Percentiles rank a stretch among this genome's conserved stretches.
These are phyloP conservation scores for Condylura cristata DNA, from an alignment of 2,113 vertebrate genomes.

Conservation along the genomic window DNA sequence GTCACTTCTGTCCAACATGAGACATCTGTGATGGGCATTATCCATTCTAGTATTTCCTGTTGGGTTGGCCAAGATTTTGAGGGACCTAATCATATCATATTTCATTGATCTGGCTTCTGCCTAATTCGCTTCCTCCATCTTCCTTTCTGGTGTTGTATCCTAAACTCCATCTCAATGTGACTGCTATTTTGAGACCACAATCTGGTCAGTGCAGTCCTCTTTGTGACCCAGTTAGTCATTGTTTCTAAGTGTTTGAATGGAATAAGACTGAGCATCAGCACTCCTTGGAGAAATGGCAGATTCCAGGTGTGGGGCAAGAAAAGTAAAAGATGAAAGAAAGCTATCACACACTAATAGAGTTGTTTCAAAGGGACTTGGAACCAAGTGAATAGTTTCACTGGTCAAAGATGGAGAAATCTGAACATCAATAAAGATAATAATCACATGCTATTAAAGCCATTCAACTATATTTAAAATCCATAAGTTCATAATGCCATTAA, in stretches of 20 bases:
- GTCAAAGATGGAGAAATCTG: background rate
- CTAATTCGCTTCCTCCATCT: background rate
- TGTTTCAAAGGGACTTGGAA: background rate
- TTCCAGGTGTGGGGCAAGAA: background rate
- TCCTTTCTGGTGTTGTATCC: background rate
- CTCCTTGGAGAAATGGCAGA: background rate
- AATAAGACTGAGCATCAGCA: background rate
- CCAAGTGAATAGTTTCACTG: background rate
- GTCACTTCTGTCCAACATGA: background rate
- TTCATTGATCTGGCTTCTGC: background rate
- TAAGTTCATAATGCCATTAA: background rate
- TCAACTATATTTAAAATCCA: background rate
- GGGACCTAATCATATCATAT: background rate
- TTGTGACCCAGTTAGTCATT: background rate
- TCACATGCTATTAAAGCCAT: background rate
- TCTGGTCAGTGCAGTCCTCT: too few relatives aligned
- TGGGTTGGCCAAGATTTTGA: background rate
- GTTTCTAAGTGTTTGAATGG: background rate
- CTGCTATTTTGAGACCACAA: too few relatives aligned
- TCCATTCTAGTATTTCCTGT: background rate
- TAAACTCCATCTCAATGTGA: background rate
- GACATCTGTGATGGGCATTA: background rate
- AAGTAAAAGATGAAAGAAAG: background rate
- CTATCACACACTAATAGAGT: background rate
- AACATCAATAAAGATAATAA: background rate